These are phyloP conservation scores for Ornithoptera priamus DNA, from an alignment of 2,888 invertebrate species.

Conservation along the genomic window DNA sequence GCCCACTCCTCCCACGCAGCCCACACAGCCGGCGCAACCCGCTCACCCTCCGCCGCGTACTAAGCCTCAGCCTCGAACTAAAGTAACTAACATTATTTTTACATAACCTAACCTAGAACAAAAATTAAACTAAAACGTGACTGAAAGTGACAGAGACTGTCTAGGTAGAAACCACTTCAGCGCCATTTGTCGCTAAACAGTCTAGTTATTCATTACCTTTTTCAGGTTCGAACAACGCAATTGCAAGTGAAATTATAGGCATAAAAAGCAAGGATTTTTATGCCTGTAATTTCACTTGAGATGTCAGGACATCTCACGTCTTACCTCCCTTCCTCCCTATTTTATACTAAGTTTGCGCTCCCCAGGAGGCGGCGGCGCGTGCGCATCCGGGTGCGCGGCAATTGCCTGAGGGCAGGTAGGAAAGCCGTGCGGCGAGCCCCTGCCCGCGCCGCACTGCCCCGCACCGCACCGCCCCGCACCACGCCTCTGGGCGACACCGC, in stretches of 20 bases:
- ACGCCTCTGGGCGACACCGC: constrained; percentile 30
- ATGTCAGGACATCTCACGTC: too few species aligned
- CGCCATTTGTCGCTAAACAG: too few species aligned
- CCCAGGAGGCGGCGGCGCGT: constrained; percentile 52
- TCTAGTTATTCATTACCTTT: too few species aligned
- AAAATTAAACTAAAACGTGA: not conserved
- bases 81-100: constrained; percentile 44
- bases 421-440: constrained; percentile 45
- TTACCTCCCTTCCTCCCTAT: not conserved
- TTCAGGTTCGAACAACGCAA: too few species aligned
- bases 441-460: constrained; percentile 39
- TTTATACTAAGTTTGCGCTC: constrained; percentile 22
- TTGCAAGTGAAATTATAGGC: too few species aligned
- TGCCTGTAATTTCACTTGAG: too few species aligned
- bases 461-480: constrained; percentile 25
- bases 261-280: too few species aligned
- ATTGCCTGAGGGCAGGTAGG: constrained; percentile 73
- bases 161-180: too few species aligned
- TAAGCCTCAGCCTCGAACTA: constrained; percentile 68
- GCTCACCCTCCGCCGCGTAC: constrained; percentile 53
- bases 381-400: constrained; percentile 57
- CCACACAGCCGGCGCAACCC: constrained; percentile 37
- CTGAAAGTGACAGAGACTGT: too few species aligned
- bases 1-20: constrained; percentile 31
- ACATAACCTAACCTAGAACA: not conserved